phyloP scores from a whole-genome alignment of 2,888 invertebrate species.

The Eupithecia dodoneata region DNA sequence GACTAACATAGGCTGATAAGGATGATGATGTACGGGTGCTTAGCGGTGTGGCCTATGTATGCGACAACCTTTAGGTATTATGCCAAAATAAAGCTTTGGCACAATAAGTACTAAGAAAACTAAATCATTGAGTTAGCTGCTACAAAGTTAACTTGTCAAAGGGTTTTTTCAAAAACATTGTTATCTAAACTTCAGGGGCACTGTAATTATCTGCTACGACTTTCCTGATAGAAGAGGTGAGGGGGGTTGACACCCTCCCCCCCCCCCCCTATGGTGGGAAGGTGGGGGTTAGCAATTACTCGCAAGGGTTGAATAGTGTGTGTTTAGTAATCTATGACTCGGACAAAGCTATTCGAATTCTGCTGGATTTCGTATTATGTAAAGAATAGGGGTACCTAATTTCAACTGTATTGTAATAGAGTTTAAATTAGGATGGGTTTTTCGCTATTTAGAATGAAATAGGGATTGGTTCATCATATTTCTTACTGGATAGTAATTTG shows the following conservation, averaged over 20 bases:
- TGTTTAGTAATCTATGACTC: slow-evolving; percentile 13
- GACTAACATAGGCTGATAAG: no score
- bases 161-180: slow-evolving; percentile 2
- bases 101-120: neutral
- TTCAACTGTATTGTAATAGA: neutral
- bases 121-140: neutral
- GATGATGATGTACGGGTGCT: no score
- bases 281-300: slow-evolving; percentile 18
- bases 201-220: slow-evolving; percentile 11
- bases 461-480: neutral
- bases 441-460: neutral
- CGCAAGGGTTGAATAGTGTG: slow-evolving; percentile 15
- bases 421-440: neutral
- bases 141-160: neutral
- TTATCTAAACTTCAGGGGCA: neutral
- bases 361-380: neutral
- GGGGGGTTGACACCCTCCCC: neutral
- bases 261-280: neutral
- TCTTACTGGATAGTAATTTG: no score
- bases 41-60: no score
- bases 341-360: slow-evolving; percentile 2
- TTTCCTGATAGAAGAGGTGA: slow-evolving; percentile 2
- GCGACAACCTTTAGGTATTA: neutral
- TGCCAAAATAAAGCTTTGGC: neutral
- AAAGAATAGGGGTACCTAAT: neutral